Conservation (phyloP, 2,888 invertebrate genomes). For the Tetragonula carbonaria region DNA sequence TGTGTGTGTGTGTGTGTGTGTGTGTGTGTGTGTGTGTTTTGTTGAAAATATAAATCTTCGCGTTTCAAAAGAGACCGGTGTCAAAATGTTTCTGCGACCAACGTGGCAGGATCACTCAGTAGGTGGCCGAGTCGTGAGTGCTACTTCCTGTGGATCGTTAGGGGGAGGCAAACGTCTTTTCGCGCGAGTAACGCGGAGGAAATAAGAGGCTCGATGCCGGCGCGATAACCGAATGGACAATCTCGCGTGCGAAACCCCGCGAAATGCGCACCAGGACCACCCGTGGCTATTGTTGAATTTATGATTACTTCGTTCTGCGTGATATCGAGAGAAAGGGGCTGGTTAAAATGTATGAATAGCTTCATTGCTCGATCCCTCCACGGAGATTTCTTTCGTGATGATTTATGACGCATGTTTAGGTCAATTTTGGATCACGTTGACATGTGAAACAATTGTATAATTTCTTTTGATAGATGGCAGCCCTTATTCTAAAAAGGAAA, state of each 20-base stretch:
- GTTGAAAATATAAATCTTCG: too few species aligned
- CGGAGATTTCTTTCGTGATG: not conserved
- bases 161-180: constrained; percentile 22
- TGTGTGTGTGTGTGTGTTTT: too few species aligned
- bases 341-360: constrained; percentile 27
- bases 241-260: constrained; percentile 43
- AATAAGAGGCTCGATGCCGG: constrained; percentile 7
- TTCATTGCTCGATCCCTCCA: not conserved
- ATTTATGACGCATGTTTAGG: constrained; percentile 24
- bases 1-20: too few species aligned
- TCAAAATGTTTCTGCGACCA: not conserved
- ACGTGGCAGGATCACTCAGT: not conserved
- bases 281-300: constrained; percentile 17
- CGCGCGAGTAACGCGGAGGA: constrained; percentile 4
- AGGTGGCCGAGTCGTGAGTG: not conserved
- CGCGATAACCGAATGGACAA: constrained; percentile 35
- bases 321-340: constrained; percentile 17
- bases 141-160: constrained; percentile 8
- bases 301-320: constrained; percentile 7
- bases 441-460: not conserved
- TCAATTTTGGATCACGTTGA: not conserved
- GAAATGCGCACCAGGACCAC: constrained; percentile 22
- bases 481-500: not conserved
- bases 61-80: too few species aligned
- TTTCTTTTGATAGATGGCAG: not conserved